These are phyloP conservation scores for Norana najaformis DNA, from an alignment of 2,888 invertebrate species.

Conservation along the genomic window DNA sequence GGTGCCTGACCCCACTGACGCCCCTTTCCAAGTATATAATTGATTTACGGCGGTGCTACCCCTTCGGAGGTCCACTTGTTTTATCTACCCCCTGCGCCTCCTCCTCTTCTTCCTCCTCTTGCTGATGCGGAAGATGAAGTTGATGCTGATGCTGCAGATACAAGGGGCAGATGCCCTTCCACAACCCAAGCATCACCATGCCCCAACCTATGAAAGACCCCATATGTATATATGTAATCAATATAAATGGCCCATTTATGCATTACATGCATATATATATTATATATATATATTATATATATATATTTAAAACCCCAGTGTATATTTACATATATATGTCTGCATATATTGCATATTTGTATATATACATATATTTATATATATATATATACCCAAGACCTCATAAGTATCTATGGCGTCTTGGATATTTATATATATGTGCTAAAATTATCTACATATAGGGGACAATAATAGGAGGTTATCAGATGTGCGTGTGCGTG, in stretches of 20 bases:
- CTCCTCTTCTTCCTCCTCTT: too few species aligned
- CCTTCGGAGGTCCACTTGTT: constrained; percentile 9
- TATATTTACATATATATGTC: not conserved
- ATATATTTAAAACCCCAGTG: not conserved
- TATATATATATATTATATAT: not conserved
- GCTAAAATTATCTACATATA: too few species aligned
- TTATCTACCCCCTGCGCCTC: too few species aligned
- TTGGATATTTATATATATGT: not conserved
- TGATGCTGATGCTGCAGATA: not conserved
- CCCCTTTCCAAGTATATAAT: not conserved
- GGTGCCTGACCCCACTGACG: not conserved
- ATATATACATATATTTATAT: not conserved
- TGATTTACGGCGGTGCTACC: not conserved
- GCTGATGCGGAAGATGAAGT: not conserved
- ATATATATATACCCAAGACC: not conserved
- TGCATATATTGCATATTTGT: not conserved
- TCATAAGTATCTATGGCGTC: not conserved
- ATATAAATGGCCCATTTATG: too few species aligned
- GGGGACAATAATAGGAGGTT: too few species aligned
- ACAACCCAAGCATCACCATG: not conserved
- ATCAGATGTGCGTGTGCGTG: too few species aligned
- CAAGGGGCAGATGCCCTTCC: constrained; percentile 1
- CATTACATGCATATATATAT: not conserved
- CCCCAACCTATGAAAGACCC: not conserved
- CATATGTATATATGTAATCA: too few species aligned